Conservation (phyloP, 2,113 vertebrate species). For the Candoia aspera region DNA sequence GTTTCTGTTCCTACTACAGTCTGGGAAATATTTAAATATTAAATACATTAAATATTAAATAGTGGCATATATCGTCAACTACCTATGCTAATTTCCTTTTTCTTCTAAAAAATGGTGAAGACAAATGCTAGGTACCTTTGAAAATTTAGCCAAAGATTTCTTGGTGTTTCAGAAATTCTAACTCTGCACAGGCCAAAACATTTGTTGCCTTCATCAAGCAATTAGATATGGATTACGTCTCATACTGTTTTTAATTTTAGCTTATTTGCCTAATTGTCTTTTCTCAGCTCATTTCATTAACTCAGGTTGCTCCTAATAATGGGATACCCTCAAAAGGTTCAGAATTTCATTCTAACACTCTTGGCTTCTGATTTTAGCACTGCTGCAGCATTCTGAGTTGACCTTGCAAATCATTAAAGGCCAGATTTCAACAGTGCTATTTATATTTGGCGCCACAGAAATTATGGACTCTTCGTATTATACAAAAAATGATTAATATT, state of each 20-base stretch:
- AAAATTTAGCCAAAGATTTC: slow-evolving; percentile 41
- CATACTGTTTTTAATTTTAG: slow-evolving; percentile 55
- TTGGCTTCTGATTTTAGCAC: slow-evolving; percentile 13
- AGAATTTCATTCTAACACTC: slow-evolving; percentile 14
- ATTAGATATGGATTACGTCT: slow-evolving; percentile 68
- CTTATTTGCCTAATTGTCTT: slow-evolving; percentile 51
- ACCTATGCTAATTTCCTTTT: slow-evolving; percentile 57
- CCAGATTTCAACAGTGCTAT: background rate
- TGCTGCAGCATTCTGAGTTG: background rate
- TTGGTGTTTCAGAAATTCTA: slow-evolving; percentile 53
- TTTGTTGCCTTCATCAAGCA: slow-evolving; percentile 57
- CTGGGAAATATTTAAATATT: slow-evolving; percentile 50
- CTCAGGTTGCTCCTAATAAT: slow-evolving; percentile 45
- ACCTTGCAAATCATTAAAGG: background rate
- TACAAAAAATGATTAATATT: background rate
- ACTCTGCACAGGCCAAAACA: slow-evolving; percentile 51
- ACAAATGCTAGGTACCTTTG: slow-evolving; percentile 41
- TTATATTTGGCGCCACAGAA: slow-evolving; percentile 7
- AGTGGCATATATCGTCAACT: slow-evolving; percentile 41
- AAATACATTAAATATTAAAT: slow-evolving; percentile 11
- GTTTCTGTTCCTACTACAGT: slow-evolving; percentile 44
- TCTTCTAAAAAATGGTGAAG: slow-evolving; percentile 51
- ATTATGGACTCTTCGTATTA: slow-evolving; percentile 14
- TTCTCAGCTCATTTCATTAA: slow-evolving; percentile 51
- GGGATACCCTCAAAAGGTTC: slow-evolving; percentile 10